Percentiles rank a stretch among this genome's conserved stretches.
phyloP scores from a whole-genome alignment of 1,140 invertebrate species.

The Musca vetustissima region DNA sequence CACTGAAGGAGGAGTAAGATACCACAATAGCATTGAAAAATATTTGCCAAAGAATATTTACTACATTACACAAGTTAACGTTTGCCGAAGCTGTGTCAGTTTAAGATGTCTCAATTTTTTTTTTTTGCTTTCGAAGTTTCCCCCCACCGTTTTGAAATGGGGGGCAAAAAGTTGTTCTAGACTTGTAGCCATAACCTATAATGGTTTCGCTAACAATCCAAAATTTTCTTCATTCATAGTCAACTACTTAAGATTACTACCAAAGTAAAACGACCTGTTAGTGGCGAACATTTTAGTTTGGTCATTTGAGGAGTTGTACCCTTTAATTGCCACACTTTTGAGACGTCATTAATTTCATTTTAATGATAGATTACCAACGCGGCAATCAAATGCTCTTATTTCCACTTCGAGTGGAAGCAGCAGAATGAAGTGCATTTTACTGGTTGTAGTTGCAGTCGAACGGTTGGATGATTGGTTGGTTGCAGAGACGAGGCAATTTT shows the following conservation, averaged over 20 bases:
- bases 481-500: no score
- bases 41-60: not conserved
- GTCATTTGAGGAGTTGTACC: not conserved
- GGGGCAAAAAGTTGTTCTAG: no score
- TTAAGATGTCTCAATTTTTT: not conserved
- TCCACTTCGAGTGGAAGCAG: no score
- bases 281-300: not conserved
- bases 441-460: no score
- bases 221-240: not conserved
- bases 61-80: not conserved
- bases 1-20: no score
- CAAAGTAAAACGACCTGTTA: not conserved
- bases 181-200: no score
- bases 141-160: no score
- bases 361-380: constrained; percentile 12
- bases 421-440: no score
- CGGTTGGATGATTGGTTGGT: no score
- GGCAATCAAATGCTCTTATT: constrained; percentile 11
- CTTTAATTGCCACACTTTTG: not conserved
- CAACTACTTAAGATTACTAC: not conserved
- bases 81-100: not conserved
- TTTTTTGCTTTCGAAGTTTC: not conserved
- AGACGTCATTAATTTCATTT: constrained; percentile 14
- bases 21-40: not conserved
- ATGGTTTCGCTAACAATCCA: no score